Evolutionary conservation across 2,888 invertebrate species (phyloP), one percentile per base, ranked within the genome.

Genomic region (Nasonia oneida): DNA sequence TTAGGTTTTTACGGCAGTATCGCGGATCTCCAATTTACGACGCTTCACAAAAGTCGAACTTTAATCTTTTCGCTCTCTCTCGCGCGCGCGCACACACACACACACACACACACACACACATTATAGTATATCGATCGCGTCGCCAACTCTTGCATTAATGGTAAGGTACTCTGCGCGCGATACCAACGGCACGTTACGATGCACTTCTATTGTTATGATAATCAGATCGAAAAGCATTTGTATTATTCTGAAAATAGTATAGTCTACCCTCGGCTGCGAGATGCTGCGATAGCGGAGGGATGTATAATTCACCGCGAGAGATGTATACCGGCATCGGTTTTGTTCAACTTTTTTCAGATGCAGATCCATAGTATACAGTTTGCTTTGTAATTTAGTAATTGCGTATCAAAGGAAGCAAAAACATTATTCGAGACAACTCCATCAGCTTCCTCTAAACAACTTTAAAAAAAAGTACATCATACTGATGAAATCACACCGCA

Each of bases 131-230:
- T 67, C 15, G 67, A 67, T 33, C 33, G 10, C 67, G 67, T 67
- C 67, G 12, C 4, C 6, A 64, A 14, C 14, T 3, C 29, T 33
- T 6, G 67, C 15, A 67, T 67, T 67, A 67, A 67, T 2, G 23
- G 3, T n/a, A 64, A 23, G 29, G 5, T 57, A 10, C 33, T 33
- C 29, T 29, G 29, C 29, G 29, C 33, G 67, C 14, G 3, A 29
- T 67, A 1, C 67, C 33, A 67, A 33, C 23, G 23, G 33, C 15
- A 29, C 67, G 67, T 67, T 67, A 67, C 67, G 29, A 33, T 67
- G 67, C 67, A 14, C 67, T 67, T 61, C 67, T 67, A 67, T 67
- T 67, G 67, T 33, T 67, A 67, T 33, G 29, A 67, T 67, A 67
- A 67, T 67, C 29, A 67, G 29, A 33, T 67, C 12, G 67, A 14